Conservation (phyloP, 2,888 invertebrate genomes). For the Mythimna vitellina region DNA sequence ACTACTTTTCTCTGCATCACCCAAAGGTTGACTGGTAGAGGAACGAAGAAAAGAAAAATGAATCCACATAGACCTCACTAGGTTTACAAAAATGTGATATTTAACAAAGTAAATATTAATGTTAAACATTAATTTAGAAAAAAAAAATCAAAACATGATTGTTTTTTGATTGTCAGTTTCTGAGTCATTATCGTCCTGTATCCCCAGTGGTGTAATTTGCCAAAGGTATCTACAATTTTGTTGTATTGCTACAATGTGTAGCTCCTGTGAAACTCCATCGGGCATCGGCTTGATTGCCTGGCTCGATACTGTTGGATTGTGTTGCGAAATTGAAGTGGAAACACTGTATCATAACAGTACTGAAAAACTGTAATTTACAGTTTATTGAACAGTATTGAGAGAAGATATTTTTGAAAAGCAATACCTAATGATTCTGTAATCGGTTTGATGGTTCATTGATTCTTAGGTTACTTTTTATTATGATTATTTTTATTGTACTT, state of each 20-base stretch:
- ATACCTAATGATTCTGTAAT: not conserved
- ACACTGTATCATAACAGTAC: too few relatives aligned
- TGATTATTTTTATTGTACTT: too few relatives aligned
- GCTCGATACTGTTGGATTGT: not conserved
- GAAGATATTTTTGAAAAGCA: not conserved
- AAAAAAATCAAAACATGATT: too few relatives aligned
- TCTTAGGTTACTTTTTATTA: too few relatives aligned
- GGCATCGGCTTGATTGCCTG: conserved; percentile 13
- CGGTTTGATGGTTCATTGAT: not conserved
- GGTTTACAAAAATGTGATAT: too few relatives aligned
- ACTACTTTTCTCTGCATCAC: too few relatives aligned
- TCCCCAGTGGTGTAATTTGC: conserved; percentile 3
- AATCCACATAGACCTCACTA: too few relatives aligned
- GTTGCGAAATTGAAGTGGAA: conserved; percentile 15
- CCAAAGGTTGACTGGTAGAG: too few relatives aligned
- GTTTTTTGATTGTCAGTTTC: not conserved
- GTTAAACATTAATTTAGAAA: too few relatives aligned
- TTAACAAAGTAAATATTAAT: too few relatives aligned
- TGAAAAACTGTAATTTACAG: not conserved
- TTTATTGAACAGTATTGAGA: not conserved
- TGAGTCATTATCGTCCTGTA: conserved; percentile 1
- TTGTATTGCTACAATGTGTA: not conserved
- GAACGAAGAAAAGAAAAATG: too few relatives aligned
- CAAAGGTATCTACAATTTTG: not conserved
- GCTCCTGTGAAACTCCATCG: not conserved